These are phyloP conservation scores for Agriotes lineatus DNA, from an alignment of 2,888 invertebrate genomes.

Conservation along the genomic window DNA sequence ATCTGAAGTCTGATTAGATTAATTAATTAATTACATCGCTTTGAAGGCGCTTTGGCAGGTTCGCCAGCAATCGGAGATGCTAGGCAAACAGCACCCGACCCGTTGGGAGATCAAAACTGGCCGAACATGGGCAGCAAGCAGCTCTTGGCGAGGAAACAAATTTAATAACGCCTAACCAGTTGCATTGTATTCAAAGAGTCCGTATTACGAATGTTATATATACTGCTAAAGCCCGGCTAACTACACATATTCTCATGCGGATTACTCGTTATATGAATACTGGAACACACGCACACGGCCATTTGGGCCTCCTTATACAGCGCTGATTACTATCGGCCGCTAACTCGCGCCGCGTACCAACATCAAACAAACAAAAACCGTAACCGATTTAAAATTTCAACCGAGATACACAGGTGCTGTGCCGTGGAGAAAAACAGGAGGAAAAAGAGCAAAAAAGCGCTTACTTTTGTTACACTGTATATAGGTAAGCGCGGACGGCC, in stretches of 20 bases:
- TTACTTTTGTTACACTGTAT: slow-evolving; percentile 59
- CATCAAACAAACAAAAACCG: slow-evolving; percentile 57
- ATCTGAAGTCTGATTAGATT: too few relatives aligned
- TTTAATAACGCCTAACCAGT: slow-evolving; percentile 45
- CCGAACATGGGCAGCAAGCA: slow-evolving; percentile 42
- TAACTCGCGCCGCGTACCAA: slow-evolving; percentile 47
- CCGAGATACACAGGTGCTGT: slow-evolving; percentile 53
- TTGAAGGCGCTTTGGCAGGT: too few relatives aligned
- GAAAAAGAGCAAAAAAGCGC: slow-evolving; percentile 42
- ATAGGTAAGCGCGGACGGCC: slow-evolving; percentile 55
- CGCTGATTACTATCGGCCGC: slow-evolving; percentile 55
- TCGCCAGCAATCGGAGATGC: too few relatives aligned
- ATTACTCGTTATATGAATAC: slow-evolving; percentile 52
- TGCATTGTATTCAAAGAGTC: slow-evolving; percentile 53
- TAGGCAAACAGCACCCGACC: neutral
- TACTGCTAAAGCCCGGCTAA: slow-evolving; percentile 51
- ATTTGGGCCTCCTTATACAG: slow-evolving; percentile 49
- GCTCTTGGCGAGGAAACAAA: slow-evolving; percentile 37
- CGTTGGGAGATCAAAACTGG: slow-evolving; percentile 25
- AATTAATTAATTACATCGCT: too few relatives aligned
- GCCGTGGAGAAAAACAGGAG: slow-evolving; percentile 43
- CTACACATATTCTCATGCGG: slow-evolving; percentile 53
- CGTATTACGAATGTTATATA: slow-evolving; percentile 46
- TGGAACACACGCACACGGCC: slow-evolving; percentile 51
- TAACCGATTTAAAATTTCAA: slow-evolving; percentile 58